Percentiles rank a stretch among this genome's conserved stretches.
Conservation (phyloP, 30 jellyfish, hydroid and myxozoan species). For the Clytia hemisphaerica region DNA sequence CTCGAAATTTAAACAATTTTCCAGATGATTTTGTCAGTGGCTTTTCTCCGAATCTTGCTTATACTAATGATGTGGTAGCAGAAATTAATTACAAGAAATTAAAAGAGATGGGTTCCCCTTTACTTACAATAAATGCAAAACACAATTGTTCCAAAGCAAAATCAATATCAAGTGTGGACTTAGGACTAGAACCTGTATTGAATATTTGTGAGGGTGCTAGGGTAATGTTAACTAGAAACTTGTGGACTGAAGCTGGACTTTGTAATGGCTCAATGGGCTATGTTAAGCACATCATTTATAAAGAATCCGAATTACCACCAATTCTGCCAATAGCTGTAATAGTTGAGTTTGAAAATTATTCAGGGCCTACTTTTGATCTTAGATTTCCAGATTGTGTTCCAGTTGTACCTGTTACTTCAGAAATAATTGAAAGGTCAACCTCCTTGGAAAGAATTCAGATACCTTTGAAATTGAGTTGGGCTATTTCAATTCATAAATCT, state of each 20-base stretch:
- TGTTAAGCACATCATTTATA: too few relatives aligned
- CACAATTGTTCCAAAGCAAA: not conserved
- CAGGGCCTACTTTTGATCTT: not conserved
- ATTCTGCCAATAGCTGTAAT: not conserved
- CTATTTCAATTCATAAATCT: slow-evolving; percentile 25
- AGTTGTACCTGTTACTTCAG: not conserved
- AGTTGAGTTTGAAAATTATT: not conserved
- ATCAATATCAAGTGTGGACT: not conserved
- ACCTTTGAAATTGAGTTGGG: slow-evolving; percentile 24
- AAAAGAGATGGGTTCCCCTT: not conserved
- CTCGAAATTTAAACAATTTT: too few relatives aligned
- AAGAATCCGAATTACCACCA: not conserved
- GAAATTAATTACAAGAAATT: not conserved
- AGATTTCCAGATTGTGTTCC: not conserved
- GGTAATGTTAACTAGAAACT: too few relatives aligned
- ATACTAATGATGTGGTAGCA: slow-evolving; percentile 1
- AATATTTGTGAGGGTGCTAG: not conserved
- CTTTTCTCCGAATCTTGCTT: not conserved
- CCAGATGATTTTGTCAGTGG: too few relatives aligned
- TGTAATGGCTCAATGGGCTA: not conserved
- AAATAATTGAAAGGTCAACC: not conserved
- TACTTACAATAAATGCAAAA: not conserved
- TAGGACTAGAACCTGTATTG: not conserved
- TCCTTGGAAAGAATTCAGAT: slow-evolving; percentile 25
- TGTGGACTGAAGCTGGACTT: not conserved